These are phyloP conservation scores for Alosa alosa DNA, from an alignment of 2,113 vertebrate genomes.

Conservation along the genomic window DNA sequence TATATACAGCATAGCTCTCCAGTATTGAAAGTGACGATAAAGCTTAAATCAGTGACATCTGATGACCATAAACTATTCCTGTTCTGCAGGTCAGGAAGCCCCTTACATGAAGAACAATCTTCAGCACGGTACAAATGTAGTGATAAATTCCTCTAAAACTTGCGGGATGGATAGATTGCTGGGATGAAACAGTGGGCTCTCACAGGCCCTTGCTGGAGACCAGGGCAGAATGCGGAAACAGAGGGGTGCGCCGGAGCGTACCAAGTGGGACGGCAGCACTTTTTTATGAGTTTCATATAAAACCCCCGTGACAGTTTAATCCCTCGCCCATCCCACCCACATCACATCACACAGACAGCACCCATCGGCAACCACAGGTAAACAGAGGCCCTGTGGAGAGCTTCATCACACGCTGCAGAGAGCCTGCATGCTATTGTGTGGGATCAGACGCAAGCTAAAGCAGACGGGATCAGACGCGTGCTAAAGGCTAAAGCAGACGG, in stretches of 20 bases:
- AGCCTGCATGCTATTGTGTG: neutral
- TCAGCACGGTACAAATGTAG: neutral
- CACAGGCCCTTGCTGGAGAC: neutral
- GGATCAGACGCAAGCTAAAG: too few relatives aligned
- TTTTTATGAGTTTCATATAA: constrained; percentile 21
- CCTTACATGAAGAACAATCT: neutral
- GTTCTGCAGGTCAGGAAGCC: neutral
- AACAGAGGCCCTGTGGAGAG: neutral
- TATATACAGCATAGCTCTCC: neutral
- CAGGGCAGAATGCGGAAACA: neutral
- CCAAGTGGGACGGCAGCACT: neutral
- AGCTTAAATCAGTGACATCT: neutral
- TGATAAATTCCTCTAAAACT: neutral
- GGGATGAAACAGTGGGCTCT: neutral
- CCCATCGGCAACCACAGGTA: neutral
- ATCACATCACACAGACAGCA: constrained; percentile 1
- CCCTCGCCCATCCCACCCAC: too few relatives aligned
- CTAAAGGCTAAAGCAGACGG: too few relatives aligned
- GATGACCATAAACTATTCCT: neutral
- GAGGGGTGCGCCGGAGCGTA: neutral
- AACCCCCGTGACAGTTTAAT: constrained; percentile 4
- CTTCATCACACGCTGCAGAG: neutral
- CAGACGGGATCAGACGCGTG: too few relatives aligned
- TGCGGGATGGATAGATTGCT: neutral
- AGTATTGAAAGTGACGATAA: neutral